Evolutionary conservation across 2,113 vertebrate species (phyloP).

Genomic region (Menura novaehollandiae): DNA sequence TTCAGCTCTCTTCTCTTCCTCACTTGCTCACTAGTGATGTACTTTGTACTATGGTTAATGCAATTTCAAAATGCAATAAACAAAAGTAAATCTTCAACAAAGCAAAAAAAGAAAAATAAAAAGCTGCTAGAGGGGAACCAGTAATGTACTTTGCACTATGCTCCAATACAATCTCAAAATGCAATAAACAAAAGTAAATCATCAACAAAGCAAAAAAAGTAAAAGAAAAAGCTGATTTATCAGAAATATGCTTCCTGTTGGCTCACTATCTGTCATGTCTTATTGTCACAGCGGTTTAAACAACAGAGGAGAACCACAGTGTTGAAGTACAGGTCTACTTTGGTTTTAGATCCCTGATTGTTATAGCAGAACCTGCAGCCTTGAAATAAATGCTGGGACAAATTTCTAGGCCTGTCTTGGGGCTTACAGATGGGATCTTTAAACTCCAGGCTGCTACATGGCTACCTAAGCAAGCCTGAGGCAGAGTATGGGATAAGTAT

Average conservation of each 20-base stretch:
- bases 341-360: not conserved
- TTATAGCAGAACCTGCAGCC: not conserved
- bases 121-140: too few relatives aligned
- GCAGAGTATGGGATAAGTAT: not conserved
- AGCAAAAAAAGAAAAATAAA: not conserved
- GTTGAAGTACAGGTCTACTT: constrained; percentile 10
- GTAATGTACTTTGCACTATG: not conserved
- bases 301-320: not conserved
- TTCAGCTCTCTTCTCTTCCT: not conserved
- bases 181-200: not conserved
- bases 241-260: not conserved
- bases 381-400: not conserved
- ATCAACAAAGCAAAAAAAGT: not conserved
- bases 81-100: constrained; percentile 4
- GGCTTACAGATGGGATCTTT: not conserved
- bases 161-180: not conserved
- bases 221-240: not conserved
- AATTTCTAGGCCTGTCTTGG: not conserved
- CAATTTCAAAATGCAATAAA: not conserved
- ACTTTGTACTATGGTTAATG: not conserved
- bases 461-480: not conserved
- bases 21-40: not conserved
- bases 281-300: not conserved
- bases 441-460: not conserved
- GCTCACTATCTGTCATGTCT: not conserved